Conservation (phyloP, 35 echinoderm and acorn worm genomes). For the Lytechinus variegatus region DNA sequence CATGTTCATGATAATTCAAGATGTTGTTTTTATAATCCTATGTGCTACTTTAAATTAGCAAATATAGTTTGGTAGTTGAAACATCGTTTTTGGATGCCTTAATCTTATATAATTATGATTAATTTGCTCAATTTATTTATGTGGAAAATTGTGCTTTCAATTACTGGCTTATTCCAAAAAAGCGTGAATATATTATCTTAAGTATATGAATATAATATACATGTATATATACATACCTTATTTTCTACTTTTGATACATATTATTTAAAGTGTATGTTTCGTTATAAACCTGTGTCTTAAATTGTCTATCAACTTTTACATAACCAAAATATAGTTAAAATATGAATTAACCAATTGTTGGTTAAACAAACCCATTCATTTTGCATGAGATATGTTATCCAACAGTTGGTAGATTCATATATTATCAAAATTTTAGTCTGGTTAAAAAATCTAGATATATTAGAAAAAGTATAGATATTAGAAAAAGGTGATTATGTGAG, state of each 20-base stretch:
- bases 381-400: too few species aligned
- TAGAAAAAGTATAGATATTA: too few species aligned
- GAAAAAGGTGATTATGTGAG: too few species aligned
- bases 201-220: not conserved
- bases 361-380: too few species aligned
- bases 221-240: not conserved
- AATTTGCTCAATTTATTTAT: not conserved
- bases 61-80: not conserved
- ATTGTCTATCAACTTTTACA: not conserved
- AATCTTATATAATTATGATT: not conserved
- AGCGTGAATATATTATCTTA: not conserved
- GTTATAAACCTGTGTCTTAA: not conserved
- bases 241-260: slow-evolving; percentile 20
- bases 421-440: too few species aligned
- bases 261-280: not conserved
- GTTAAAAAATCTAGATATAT: too few species aligned
- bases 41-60: not conserved
- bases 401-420: too few species aligned
- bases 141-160: not conserved
- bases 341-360: too few species aligned
- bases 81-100: not conserved
- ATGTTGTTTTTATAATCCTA: not conserved
- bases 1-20: too few species aligned
- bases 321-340: too few species aligned
- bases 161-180: slow-evolving; percentile 3